phyloP scores from a whole-genome alignment of 2,888 invertebrate species.

The Cheilosia vulpina region DNA sequence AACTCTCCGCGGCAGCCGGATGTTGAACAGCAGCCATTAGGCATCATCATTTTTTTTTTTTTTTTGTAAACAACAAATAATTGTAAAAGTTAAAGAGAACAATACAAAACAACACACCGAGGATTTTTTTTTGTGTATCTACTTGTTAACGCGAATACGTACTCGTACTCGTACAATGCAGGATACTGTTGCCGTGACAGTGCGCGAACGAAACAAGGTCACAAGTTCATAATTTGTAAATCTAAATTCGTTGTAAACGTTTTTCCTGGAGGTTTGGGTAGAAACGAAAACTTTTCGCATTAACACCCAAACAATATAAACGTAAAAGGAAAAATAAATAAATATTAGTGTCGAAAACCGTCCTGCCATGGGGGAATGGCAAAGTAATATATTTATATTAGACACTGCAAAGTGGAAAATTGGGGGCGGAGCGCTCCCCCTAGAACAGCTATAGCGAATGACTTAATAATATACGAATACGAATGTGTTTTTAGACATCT shows the following conservation, averaged over 20 bases:
- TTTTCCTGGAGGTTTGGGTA: background rate
- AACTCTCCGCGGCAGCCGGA: background rate
- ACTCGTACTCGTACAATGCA: background rate
- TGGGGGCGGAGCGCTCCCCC: no score
- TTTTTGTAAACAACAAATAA: background rate
- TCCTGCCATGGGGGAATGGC: background rate
- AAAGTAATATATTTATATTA: background rate
- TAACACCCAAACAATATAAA: background rate
- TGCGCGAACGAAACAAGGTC: background rate
- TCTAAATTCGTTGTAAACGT: background rate
- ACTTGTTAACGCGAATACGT: no score
- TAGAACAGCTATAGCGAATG: no score
- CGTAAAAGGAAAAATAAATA: background rate
- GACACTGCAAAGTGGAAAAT: background rate
- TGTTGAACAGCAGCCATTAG: background rate
- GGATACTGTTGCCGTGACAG: background rate
- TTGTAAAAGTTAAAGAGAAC: constrained; percentile 1
- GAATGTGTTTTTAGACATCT: background rate
- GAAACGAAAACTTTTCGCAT: background rate
- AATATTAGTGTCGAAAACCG: background rate
- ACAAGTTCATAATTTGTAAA: constrained; percentile 4
- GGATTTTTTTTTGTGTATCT: background rate
- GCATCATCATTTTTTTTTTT: background rate
- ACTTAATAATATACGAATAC: no score
- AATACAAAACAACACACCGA: background rate